Conservation (phyloP, 2,888 invertebrate species). For the Malthinus flaveolus region DNA sequence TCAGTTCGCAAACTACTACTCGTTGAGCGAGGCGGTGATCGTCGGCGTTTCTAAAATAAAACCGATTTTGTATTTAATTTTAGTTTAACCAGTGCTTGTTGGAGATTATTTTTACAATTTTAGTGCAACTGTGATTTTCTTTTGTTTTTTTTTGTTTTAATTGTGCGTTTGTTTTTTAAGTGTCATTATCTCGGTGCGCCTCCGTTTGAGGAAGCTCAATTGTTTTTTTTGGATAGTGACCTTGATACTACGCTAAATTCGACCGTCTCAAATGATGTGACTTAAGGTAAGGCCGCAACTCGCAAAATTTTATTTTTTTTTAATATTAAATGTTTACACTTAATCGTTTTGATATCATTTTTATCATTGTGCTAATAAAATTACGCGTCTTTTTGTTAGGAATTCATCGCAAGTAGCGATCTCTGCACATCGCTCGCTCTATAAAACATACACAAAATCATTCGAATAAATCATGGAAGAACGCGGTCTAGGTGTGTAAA, state of each 20-base stretch:
- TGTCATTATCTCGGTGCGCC: too few species aligned
- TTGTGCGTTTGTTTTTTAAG: too few species aligned
- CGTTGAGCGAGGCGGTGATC: too few species aligned
- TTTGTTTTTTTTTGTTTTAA: too few species aligned
- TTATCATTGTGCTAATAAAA: constrained; percentile 18
- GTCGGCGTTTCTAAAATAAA: constrained; percentile 46
- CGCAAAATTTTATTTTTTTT: constrained; percentile 3
- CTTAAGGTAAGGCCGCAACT: constrained; percentile 36
- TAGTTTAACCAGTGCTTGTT: constrained; percentile 3
- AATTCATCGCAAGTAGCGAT: constrained; percentile 34
- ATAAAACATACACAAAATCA: constrained; percentile 5
- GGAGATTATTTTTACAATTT: too few species aligned
- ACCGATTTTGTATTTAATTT: constrained; percentile 34
- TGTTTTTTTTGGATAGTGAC: constrained; percentile 27
- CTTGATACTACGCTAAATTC: constrained; percentile 35
- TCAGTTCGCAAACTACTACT: too few species aligned
- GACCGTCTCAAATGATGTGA: constrained; percentile 33
- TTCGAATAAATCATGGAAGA: constrained; percentile 47
- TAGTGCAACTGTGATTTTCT: too few species aligned
- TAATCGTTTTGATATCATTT: constrained; percentile 8
- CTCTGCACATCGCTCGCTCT: constrained; percentile 15
- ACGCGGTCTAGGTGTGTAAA: constrained; percentile 50
- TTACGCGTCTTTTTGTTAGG: constrained; percentile 33
- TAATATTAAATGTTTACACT: neutral
- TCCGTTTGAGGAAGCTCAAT: neutral